These are phyloP conservation scores for Mormyrops attenuatus DNA, from an alignment of 2,797 vertebrate genomes.

Conservation along the genomic window DNA sequence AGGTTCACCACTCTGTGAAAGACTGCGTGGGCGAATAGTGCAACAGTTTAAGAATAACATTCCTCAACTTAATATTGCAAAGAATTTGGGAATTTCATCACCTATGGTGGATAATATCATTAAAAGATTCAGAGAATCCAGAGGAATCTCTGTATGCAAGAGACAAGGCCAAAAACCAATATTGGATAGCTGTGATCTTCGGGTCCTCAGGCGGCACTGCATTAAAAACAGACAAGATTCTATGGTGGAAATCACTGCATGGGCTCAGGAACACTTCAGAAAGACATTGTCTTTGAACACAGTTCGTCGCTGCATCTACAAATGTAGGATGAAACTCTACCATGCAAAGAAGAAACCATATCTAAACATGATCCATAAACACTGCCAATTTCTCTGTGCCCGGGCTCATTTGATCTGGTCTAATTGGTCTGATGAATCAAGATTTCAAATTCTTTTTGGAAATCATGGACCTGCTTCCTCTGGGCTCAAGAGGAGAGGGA, in stretches of 20 bases:
- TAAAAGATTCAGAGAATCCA: background rate
- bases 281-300: background rate
- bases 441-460: too few species aligned
- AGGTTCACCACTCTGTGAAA: background rate
- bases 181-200: background rate
- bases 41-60: background rate
- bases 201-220: background rate
- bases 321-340: background rate
- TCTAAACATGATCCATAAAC: background rate
- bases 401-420: background rate
- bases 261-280: background rate
- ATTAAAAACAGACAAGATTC: background rate
- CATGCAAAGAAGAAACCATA: background rate
- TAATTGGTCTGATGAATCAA: background rate
- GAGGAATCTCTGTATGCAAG: background rate
- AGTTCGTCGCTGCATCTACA: background rate
- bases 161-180: background rate
- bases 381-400: background rate
- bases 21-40: background rate
- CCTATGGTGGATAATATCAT: background rate
- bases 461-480: too few species aligned
- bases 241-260: background rate
- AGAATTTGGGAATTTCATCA: background rate
- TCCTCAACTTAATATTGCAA: background rate
- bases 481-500: too few species aligned